These are phyloP conservation scores for Palaemon carinicauda DNA, from an alignment of 1,140 invertebrate genomes.

Conservation along the genomic window DNA sequence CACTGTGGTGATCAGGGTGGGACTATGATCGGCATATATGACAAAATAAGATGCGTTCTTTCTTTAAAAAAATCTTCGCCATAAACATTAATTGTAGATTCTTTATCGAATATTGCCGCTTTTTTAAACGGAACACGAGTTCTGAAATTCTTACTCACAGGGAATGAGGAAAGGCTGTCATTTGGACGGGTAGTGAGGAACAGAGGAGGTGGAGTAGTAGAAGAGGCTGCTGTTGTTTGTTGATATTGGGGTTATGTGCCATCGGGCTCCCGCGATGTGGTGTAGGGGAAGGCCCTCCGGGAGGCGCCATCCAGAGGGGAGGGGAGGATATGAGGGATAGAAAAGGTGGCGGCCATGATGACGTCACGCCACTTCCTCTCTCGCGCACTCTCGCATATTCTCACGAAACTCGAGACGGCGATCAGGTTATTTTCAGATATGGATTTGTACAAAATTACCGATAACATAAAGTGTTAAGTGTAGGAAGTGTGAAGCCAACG, in stretches of 20 bases:
- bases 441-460: constrained; percentile 58
- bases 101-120: no score
- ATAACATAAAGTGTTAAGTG: background rate
- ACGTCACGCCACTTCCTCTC: constrained; percentile 46
- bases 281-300: background rate
- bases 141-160: background rate
- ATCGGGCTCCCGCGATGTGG: background rate
- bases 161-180: background rate
- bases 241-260: background rate
- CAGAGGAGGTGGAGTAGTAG: background rate
- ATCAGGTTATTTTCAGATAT: constrained; percentile 60
- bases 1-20: constrained; percentile 14
- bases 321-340: background rate
- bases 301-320: background rate
- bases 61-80: no score
- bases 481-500: background rate
- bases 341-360: constrained; percentile 15
- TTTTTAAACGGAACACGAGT: no score
- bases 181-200: background rate
- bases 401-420: constrained; percentile 50
- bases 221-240: background rate
- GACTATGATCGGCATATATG: background rate
- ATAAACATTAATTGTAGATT: no score
- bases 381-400: constrained; percentile 55
- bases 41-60: no score